Evolutionary conservation across 2,888 invertebrate genomes (phyloP).

Genomic region (Ptychoptera albimana): DNA sequence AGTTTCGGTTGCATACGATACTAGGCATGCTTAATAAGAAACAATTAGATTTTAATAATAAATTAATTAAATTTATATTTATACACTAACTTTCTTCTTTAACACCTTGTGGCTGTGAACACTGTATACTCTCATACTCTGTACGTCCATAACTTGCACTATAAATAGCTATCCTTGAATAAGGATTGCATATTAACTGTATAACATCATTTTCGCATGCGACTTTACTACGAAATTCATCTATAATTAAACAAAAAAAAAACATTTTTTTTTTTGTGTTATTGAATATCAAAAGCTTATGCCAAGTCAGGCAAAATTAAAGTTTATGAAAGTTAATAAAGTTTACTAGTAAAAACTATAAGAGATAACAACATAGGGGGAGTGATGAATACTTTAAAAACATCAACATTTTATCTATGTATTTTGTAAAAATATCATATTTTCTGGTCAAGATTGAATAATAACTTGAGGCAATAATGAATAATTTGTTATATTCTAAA

Average conservation of each 20-base stretch:
- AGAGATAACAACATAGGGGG: too few relatives aligned
- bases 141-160: conserved; percentile 85
- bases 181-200: conserved; percentile 73
- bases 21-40: conserved; percentile 60
- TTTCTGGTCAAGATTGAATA: too few relatives aligned
- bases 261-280: too few relatives aligned
- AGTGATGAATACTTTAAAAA: too few relatives aligned
- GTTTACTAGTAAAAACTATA: too few relatives aligned
- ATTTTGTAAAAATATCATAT: too few relatives aligned
- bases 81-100: conserved; percentile 60
- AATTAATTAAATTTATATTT: neutral
- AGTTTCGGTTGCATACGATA: conserved; percentile 79
- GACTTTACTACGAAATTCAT: conserved; percentile 85
- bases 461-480: too few relatives aligned
- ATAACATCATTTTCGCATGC: conserved; percentile 85
- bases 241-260: conserved; percentile 36
- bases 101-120: conserved; percentile 65
- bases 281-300: too few relatives aligned
- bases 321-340: too few relatives aligned
- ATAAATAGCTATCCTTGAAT: conserved; percentile 79
- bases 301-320: too few relatives aligned
- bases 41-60: neutral
- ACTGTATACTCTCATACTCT: conserved; percentile 72
- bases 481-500: too few relatives aligned
- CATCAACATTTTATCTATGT: too few relatives aligned